Evolutionary conservation across 2,113 vertebrate species (phyloP), one percentile per base, ranked within the genome.

Genomic region (Alectura lathami): DNA sequence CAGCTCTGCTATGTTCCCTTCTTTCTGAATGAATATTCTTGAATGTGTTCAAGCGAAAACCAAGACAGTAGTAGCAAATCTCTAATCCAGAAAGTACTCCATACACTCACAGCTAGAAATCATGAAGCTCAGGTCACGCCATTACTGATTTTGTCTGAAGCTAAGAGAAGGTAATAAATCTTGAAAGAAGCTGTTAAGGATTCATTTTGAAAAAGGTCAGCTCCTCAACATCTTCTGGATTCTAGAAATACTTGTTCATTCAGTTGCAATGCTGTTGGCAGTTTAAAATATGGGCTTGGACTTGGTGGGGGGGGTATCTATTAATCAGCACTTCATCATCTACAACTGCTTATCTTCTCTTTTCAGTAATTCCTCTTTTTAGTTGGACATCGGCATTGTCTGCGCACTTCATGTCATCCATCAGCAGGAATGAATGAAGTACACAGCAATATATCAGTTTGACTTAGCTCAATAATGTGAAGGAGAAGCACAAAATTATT

Each of bases 271-370:
- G 75, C 53, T 81, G 54, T 64, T 97, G 75, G 73, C 81, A 86
- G 83, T 62, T 91, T 96, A 91, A 97, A 96, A 96, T 95, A 95
- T 94, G 88, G 60, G 43, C 64, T 88, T 91, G 83, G 72, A 78
- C 86, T 88, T 86, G 69, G 30, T 84, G 48, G 70, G 77, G 62
- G 51, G 89, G 29, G 43, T 67, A 91, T 95, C 85, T 91, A 81
- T 96, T 95, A 94, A 96, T 95, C 93, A 91, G 84, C 86, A 82
- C 83, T 97, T 93, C 80, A 87, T 96, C 93, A 95, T 92, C 50
- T 95, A 75, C 91, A 95, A 66, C 59, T 93, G 81, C 90, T 96
- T 95, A 95, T 95, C 88, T 88, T 96, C 72, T 86, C 80, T 83
- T 84, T 94, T 93, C 84, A 79, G 66, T 59, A 95, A 89, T 96